A percentile compares a stretch with the other conserved stretches of the same genome.
Evolutionary conservation across 53 echinoderm and acorn worm genomes (phyloP).

Genomic region (Astropecten irregularis): DNA sequence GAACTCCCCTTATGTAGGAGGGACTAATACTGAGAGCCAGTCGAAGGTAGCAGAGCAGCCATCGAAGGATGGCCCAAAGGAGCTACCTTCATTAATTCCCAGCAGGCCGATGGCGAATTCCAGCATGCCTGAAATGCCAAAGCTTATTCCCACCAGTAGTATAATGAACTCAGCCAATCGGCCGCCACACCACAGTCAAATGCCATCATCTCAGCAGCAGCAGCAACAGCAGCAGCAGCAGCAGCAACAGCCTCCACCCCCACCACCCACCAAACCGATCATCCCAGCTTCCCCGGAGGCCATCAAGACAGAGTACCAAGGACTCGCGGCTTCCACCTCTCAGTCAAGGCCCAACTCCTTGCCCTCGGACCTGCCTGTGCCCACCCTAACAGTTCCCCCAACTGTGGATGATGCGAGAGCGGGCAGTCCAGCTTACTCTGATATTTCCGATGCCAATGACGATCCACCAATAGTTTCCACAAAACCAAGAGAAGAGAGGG

Average conservation of each 20-base stretch:
- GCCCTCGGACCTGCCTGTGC: conserved; percentile 42
- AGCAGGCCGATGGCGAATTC: conserved; percentile 39
- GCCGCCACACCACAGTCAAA: conserved; percentile 55
- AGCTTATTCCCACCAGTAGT: conserved; percentile 92
- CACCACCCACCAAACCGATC: conserved; percentile 53
- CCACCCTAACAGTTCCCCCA: conserved; percentile 13
- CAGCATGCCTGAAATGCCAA: conserved; percentile 92
- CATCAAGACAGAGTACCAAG: conserved; percentile 46
- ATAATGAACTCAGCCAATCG: conserved; percentile 63
- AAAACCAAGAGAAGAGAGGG: conserved; percentile 55
- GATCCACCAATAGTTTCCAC: conserved; percentile 59
- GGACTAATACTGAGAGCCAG: conserved; percentile 34
- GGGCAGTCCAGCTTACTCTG: conserved; percentile 93
- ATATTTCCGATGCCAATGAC: conserved; percentile 95
- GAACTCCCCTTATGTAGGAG: conserved; percentile 58
- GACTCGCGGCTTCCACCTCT: background rate
- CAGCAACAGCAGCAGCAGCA: conserved; percentile 49
- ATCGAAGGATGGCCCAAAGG: conserved; percentile 62
- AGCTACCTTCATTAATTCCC: conserved; percentile 42
- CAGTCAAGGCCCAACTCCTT: conserved; percentile 31
- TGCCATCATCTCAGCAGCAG: conserved; percentile 37
- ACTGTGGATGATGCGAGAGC: conserved; percentile 34
- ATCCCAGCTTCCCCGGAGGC: conserved; percentile 56
- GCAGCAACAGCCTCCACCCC: conserved; percentile 51
- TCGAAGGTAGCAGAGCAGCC: conserved; percentile 52